These are phyloP conservation scores for Garra rufa DNA, from an alignment of 2,113 vertebrate genomes.

Conservation along the genomic window DNA sequence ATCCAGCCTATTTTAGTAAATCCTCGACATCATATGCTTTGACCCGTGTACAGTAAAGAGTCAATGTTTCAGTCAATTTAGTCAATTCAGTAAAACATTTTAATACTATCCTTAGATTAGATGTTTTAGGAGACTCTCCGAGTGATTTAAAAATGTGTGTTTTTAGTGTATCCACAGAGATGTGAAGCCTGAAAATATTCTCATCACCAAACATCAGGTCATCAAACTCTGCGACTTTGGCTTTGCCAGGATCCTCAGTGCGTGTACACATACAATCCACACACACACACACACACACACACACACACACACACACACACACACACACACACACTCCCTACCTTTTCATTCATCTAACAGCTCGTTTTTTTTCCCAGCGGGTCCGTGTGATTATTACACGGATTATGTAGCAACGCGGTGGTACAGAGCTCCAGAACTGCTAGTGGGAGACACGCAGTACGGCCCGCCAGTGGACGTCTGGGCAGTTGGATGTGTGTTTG, in stretches of 20 bases:
- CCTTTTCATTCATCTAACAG: neutral
- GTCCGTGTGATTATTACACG: slow-evolving; percentile 91
- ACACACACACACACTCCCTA: neutral
- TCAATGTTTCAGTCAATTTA: no score
- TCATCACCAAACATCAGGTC: slow-evolving; percentile 92
- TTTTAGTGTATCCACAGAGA: slow-evolving; percentile 94
- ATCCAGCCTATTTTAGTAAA: no score
- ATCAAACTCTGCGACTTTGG: slow-evolving; percentile 98
- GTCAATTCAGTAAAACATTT: neutral
- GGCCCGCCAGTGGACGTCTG: slow-evolving; percentile 93
- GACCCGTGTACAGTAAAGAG: no score
- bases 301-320: slow-evolving; percentile 6
- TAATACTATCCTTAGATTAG: slow-evolving; percentile 4
- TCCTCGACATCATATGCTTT: no score
- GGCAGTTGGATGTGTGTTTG: slow-evolving; percentile 93
- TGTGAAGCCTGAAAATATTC: slow-evolving; percentile 96
- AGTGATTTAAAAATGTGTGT: slow-evolving; percentile 3
- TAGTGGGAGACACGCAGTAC: slow-evolving; percentile 93
- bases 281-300: neutral
- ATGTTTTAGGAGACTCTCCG: neutral
- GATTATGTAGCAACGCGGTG: slow-evolving; percentile 96
- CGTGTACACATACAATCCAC: slow-evolving; percentile 67
- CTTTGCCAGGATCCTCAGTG: slow-evolving; percentile 93
- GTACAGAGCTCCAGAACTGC: slow-evolving; percentile 92
- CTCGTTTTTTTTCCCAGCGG: slow-evolving; percentile 73